These are phyloP conservation scores for Mycalesis mineus DNA, from an alignment of 2,888 invertebrate genomes.

Conservation along the genomic window DNA sequence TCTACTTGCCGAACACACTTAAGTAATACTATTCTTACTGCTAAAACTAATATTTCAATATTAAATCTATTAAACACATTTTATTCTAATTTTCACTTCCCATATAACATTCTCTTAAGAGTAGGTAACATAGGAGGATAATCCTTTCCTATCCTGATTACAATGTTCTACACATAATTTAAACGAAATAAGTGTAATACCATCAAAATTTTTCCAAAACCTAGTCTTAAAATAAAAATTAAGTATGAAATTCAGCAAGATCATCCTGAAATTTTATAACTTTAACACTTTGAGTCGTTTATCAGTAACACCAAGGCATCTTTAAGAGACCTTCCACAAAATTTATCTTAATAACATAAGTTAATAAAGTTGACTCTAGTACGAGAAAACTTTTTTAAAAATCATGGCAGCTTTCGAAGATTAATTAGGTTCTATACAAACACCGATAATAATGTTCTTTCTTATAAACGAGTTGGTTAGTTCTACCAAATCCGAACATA, in stretches of 20 bases:
- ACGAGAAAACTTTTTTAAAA: constrained; percentile 58
- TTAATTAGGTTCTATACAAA: constrained; percentile 47
- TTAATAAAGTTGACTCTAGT: constrained; percentile 52
- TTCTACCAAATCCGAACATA: too few relatives aligned
- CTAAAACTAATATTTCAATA: too few relatives aligned
- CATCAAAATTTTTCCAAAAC: not conserved
- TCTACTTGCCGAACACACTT: too few relatives aligned
- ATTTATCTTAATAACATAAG: constrained; percentile 37
- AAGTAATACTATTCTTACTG: too few relatives aligned
- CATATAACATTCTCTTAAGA: too few relatives aligned
- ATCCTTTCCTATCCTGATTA: too few relatives aligned
- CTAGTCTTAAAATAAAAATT: not conserved
- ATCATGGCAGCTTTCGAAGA: constrained; percentile 54
- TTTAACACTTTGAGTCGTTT: constrained; percentile 40
- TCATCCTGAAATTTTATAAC: constrained; percentile 7
- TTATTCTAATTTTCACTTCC: too few relatives aligned
- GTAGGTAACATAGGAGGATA: too few relatives aligned
- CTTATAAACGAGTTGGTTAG: too few relatives aligned
- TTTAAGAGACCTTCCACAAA: constrained; percentile 38
- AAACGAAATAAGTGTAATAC: not conserved
- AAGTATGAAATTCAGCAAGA: constrained; percentile 1
- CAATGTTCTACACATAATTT: not conserved
- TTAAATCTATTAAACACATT: too few relatives aligned
- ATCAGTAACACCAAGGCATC: constrained; percentile 57
- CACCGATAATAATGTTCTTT: not conserved